phyloP scores from a whole-genome alignment of 2,888 invertebrate species.

The Lingula anatina region DNA sequence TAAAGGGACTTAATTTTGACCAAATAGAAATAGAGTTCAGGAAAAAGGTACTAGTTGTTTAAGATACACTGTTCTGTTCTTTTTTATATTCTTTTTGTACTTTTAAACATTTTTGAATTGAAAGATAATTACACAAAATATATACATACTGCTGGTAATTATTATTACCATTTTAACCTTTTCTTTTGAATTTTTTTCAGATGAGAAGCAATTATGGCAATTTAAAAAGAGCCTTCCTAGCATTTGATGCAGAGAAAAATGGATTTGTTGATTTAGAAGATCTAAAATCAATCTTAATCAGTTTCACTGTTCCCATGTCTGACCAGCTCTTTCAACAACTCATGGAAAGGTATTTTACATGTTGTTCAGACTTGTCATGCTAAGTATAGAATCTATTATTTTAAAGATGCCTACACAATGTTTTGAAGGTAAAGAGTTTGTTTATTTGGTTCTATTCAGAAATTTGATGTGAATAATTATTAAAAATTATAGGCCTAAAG shows the following conservation, averaged over 20 bases:
- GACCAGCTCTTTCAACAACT: constrained; percentile 42
- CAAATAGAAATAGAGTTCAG: constrained; percentile 43
- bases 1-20: constrained; percentile 26
- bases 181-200: constrained; percentile 47
- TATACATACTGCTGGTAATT: no score
- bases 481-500: no score
- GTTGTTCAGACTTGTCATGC: not conserved
- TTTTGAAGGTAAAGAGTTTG: no score
- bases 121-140: no score
- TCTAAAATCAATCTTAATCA: constrained; percentile 36
- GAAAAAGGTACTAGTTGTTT: constrained; percentile 38
- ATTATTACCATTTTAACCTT: no score
- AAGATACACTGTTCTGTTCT: not conserved
- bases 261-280: constrained; percentile 43
- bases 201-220: constrained; percentile 38
- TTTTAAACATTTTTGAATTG: not conserved
- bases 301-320: constrained; percentile 46
- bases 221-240: constrained; percentile 43
- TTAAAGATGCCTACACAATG: no score
- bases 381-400: no score
- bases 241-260: constrained; percentile 37
- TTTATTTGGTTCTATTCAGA: no score
- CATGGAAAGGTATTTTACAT: constrained; percentile 39
- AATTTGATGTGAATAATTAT: no score
- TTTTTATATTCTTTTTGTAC: not conserved